Base-by-base conservation (phyloP, 2,113 vertebrate species). In the Phalacrocorax pelagicus region DNA sequence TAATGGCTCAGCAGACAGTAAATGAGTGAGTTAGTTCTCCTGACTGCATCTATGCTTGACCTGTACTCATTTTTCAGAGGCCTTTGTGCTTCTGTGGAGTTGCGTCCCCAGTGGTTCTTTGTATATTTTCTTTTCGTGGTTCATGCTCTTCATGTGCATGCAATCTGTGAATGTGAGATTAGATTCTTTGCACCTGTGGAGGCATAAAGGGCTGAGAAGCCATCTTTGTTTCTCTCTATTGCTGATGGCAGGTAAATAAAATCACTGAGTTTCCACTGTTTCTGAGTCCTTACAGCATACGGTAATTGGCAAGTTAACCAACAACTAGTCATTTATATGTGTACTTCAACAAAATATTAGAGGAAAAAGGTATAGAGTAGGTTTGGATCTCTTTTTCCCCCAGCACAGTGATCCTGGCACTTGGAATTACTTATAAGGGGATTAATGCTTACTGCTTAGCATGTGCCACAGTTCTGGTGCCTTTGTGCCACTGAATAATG, bases 1-100 rank as follows among this genome's bases (percentile, higher is more conserved):
- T 81, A 84, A 66, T 86, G 86, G n/a, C 83, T 95, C 67, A 84
- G 83, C 81, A 94, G 88, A 81, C 61, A 73, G 32, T 78, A 86
- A 70, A 96, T 92, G 47, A 67, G 24, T 91, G 62, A 34, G 40
- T 85, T 81, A 74, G 52, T 29, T 92, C 75, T 94, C 75, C 67
- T 92, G 63, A 23, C 73, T 91, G 51, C 78, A 59, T 85, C 65
- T 69, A 3, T 81, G 57, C 78, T 94, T 93, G 87, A 54, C 90
- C 86, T 81, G 36, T 84, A 80, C 19, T 80, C 62, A 52, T 58
- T 83, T 94, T 42, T 74, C 38, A 78, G 74, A 66, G 67, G 59
- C 80, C 46, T 88, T 88, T 78, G 72, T 66, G 51, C 55, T 70
- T 88, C 51, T 78, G n/a, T 86, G 69, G 80, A 67, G 59, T 65